These are phyloP conservation scores for Leptinotarsa lineolata DNA, from an alignment of 1,140 invertebrate species.

Conservation along the genomic window DNA sequence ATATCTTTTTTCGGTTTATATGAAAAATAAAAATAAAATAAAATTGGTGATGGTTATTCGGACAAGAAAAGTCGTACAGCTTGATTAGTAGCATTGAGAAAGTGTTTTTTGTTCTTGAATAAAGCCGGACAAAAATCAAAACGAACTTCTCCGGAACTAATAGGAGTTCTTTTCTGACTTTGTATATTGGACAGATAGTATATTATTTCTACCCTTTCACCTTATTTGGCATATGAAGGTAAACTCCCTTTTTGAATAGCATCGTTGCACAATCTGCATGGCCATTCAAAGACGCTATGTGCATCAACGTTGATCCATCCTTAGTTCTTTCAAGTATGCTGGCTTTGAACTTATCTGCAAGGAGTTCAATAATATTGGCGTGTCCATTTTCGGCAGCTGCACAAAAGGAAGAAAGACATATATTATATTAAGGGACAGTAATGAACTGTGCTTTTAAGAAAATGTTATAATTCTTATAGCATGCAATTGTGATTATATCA, in stretches of 20 bases:
- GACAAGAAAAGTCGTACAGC: too few relatives aligned
- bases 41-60: too few relatives aligned
- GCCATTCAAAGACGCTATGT: constrained; percentile 94
- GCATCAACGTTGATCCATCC: constrained; percentile 97
- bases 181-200: background rate
- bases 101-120: too few relatives aligned
- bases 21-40: too few relatives aligned
- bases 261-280: constrained; percentile 98
- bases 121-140: too few relatives aligned
- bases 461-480: too few relatives aligned
- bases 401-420: background rate
- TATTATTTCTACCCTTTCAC: constrained; percentile 54
- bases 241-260: constrained; percentile 98
- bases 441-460: too few relatives aligned
- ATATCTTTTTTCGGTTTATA: too few relatives aligned
- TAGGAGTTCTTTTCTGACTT: background rate
- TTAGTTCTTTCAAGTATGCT: constrained; percentile 93
- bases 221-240: constrained; percentile 99
- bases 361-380: constrained; percentile 90
- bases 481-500: too few relatives aligned
- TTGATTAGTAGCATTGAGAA: too few relatives aligned
- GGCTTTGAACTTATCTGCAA: constrained; percentile 97
- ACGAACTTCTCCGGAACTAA: background rate
- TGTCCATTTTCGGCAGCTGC: constrained; percentile 95
- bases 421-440: too few relatives aligned